phyloP scores from a whole-genome alignment of 2,888 invertebrate genomes.

The Ennomos quercinarius region DNA sequence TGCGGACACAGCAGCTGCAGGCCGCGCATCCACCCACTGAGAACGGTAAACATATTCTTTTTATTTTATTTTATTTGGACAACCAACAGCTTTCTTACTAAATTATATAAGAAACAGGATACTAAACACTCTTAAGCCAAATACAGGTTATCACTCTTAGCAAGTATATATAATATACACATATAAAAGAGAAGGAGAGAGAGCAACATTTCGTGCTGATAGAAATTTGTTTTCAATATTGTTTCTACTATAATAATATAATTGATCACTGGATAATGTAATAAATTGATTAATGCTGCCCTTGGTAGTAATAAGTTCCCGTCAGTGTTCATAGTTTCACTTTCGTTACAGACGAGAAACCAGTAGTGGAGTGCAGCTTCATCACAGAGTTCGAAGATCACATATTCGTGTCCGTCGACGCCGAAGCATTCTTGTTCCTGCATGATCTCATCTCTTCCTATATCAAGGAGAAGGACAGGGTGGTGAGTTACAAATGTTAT shows the following conservation, averaged over 20 bases:
- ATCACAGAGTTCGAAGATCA: conserved; percentile 99
- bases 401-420: conserved; percentile 98
- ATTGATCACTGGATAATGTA: too few species aligned
- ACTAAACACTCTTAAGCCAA: too few species aligned
- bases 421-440: conserved; percentile 98
- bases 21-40: conserved; percentile 89
- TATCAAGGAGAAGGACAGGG: conserved; percentile 95
- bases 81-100: too few species aligned
- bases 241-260: too few species aligned
- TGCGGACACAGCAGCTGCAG: conserved; percentile 97
- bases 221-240: too few species aligned
- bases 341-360: conserved; percentile 88
- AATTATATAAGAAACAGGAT: too few species aligned
- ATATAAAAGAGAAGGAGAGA: background rate
- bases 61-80: too few species aligned
- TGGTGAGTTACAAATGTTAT: conserved; percentile 80
- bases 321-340: background rate
- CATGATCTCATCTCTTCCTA: conserved; percentile 99
- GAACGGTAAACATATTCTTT: conserved; percentile 75
- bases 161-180: too few species aligned
- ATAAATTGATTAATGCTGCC: too few species aligned
- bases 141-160: too few species aligned
- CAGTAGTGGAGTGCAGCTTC: conserved; percentile 97
- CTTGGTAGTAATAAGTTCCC: too few species aligned
- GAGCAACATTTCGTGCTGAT: too few species aligned